Conservation (phyloP, 2,113 vertebrate species). For the Ardeotis arabs region DNA sequence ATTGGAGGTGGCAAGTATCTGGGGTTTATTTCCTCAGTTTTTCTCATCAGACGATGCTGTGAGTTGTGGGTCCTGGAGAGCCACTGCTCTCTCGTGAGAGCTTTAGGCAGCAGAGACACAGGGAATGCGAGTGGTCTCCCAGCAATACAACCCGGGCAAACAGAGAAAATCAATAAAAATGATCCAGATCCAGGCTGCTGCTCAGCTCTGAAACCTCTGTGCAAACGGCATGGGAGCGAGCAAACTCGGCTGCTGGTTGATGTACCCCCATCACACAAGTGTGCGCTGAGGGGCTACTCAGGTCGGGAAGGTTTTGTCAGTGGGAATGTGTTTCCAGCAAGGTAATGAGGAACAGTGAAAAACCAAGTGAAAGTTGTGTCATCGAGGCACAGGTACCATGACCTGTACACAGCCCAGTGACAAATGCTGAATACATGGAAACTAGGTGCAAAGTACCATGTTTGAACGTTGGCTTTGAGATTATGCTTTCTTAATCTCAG, state of each 20-base stretch:
- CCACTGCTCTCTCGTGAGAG: rapidly evolving
- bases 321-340: rapidly evolving
- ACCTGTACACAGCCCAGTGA: rapidly evolving
- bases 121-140: rapidly evolving
- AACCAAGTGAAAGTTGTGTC: not conserved
- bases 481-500: not conserved
- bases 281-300: not conserved
- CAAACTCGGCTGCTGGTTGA: not conserved
- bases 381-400: not conserved
- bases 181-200: not conserved
- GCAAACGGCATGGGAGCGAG: rapidly evolving
- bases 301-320: not conserved
- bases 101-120: not conserved
- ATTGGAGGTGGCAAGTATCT: not conserved
- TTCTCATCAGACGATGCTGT: not conserved
- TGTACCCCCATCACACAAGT: not conserved
- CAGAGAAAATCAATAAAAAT: not conserved
- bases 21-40: not conserved
- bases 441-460: not conserved
- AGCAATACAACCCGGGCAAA: not conserved
- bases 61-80: not conserved
- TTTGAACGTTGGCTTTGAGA: not conserved
- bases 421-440: not conserved
- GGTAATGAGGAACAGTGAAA: not conserved
- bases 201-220: not conserved